Conservation (phyloP, 1,140 invertebrate species). For the Brachionus angularis region DNA sequence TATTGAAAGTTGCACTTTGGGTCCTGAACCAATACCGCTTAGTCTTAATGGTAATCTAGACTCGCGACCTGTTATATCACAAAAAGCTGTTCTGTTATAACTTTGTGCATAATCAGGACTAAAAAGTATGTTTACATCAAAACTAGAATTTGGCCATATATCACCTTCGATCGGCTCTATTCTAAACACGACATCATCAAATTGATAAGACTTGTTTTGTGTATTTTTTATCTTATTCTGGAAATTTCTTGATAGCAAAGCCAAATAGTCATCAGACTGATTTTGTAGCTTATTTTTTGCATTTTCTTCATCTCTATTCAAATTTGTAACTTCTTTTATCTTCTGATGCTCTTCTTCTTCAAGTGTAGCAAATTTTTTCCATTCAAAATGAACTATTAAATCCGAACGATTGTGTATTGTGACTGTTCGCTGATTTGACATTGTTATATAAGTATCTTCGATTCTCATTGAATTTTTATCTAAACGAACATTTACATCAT, state of each 20-base stretch:
- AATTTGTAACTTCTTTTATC: neutral
- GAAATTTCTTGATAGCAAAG: slow-evolving; percentile 45
- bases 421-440: slow-evolving; percentile 56
- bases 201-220: slow-evolving; percentile 48
- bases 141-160: slow-evolving; percentile 56
- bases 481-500: slow-evolving; percentile 55
- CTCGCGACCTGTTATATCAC: slow-evolving; percentile 57
- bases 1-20: slow-evolving; percentile 56
- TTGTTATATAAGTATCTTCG: slow-evolving; percentile 58
- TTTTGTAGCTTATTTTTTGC: slow-evolving; percentile 22
- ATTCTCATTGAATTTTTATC: slow-evolving; percentile 57
- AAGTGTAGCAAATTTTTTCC: slow-evolving; percentile 55
- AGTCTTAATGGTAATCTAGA: slow-evolving; percentile 54
- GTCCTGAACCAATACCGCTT: slow-evolving; percentile 55
- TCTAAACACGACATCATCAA: slow-evolving; percentile 55
- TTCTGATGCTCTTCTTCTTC: slow-evolving; percentile 52
- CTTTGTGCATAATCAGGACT: slow-evolving; percentile 54
- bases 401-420: slow-evolving; percentile 54
- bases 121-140: slow-evolving; percentile 55
- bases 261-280: slow-evolving; percentile 21
- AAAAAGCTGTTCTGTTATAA: slow-evolving; percentile 55
- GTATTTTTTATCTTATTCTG: slow-evolving; percentile 52
- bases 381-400: slow-evolving; percentile 56
- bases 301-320: slow-evolving; percentile 32
- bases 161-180: slow-evolving; percentile 58